Percentiles rank a stretch among this genome's conserved stretches.
Evolutionary conservation across 2,113 vertebrate genomes (phyloP).

Genomic region (Vombatus ursinus): DNA sequence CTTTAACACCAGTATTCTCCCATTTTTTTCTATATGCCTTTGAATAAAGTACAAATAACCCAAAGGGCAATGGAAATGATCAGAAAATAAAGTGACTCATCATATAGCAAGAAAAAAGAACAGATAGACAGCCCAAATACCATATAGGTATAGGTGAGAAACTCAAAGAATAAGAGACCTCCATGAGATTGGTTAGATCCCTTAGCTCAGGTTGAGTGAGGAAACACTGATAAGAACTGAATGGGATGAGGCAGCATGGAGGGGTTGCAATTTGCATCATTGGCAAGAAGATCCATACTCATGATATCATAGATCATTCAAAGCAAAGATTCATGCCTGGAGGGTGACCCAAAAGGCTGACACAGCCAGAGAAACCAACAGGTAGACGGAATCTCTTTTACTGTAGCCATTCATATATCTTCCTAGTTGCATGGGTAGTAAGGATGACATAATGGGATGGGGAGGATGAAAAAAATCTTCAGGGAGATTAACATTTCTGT

Average conservation of each 20-base stretch:
- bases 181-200: neutral
- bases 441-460: neutral
- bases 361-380: neutral
- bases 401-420: neutral
- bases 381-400: neutral
- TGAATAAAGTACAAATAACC: neutral
- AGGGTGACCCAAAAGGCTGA: neutral
- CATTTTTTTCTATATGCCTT: neutral
- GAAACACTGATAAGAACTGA: neutral
- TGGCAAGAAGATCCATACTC: neutral
- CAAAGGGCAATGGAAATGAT: neutral
- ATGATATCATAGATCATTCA: neutral
- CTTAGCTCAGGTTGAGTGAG: neutral
- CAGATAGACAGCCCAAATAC: neutral
- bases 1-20: neutral
- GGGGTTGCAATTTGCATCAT: neutral
- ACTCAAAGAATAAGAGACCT: neutral
- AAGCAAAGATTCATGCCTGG: neutral
- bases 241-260: neutral
- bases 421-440: neutral
- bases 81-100: neutral
- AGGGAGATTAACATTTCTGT: neutral
- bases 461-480: neutral
- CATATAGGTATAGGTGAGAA: neutral
- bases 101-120: neutral